These are phyloP conservation scores for Suillia variegata DNA, from an alignment of 2,888 invertebrate species.

Conservation along the genomic window DNA sequence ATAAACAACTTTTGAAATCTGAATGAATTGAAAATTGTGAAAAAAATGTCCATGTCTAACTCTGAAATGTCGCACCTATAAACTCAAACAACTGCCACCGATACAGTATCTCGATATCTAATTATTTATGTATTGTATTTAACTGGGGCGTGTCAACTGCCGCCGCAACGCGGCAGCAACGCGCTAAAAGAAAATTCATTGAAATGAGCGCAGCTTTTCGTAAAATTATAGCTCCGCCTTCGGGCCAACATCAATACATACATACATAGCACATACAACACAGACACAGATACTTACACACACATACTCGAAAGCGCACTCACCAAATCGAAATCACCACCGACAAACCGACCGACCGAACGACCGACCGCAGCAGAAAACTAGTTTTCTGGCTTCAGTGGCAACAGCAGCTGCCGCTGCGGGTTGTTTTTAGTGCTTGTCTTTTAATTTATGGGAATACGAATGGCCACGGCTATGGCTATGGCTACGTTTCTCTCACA, in stretches of 20 bases:
- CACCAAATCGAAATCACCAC: conserved; percentile 6
- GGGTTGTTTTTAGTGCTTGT: neutral
- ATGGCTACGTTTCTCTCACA: neutral
- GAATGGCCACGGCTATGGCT: neutral
- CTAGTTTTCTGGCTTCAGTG: conserved; percentile 7
- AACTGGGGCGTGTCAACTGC: conserved; percentile 50
- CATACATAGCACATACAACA: conserved; percentile 1
- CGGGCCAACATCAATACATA: conserved; percentile 33
- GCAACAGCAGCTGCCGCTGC: conserved; percentile 3
- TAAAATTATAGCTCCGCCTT: conserved; percentile 50
- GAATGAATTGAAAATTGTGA: neutral
- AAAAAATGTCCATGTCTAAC: neutral
- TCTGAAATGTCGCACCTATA: conserved; percentile 8
- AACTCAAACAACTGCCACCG: neutral
- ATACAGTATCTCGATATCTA: conserved; percentile 40
- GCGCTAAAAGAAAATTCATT: conserved; percentile 32
- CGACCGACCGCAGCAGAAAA: neutral
- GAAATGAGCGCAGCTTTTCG: conserved; percentile 40
- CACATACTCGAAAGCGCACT: neutral
- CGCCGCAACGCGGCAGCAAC: conserved; percentile 14
- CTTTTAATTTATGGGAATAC: neutral
- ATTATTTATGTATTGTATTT: conserved; percentile 55
- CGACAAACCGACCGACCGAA: neutral
- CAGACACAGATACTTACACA: conserved; percentile 15
- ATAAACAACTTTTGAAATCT: neutral